Evolutionary conservation across 2,113 vertebrate species (phyloP), one percentile per base, ranked within the genome.

Genomic region (Panthera leo): DNA sequence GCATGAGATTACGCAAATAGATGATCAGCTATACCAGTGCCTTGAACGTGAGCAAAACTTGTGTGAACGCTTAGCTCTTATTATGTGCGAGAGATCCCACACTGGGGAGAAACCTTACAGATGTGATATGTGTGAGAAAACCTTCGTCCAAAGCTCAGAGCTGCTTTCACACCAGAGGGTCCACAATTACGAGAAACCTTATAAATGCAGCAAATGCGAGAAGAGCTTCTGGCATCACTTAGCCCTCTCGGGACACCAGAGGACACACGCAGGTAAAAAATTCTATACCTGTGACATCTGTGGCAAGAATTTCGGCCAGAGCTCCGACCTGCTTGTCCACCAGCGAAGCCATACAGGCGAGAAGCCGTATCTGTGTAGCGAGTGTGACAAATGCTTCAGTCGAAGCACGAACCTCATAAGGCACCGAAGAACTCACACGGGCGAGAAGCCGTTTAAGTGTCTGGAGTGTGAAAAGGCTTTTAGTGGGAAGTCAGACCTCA

Each of bases 351-450:
- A 98, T 70, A 97, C 98, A 15, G 98, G 98, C 2, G 98, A 98
- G 91, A 98, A 98, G 51, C 97, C 98, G 0, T 98, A 98, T 29
- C 73, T 98, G 2, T 98, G 98, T 82, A 97, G 86, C 12, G 97
- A 98, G 73, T 98, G 98, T 95, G 98, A 97, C 31, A 98, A 98
- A 63, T 97, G 98, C n/a, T 98, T 98, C 85, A 98, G 98, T 42
- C 94, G 97, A 36, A 98, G 97, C 58, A 98, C 97, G 63, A 98
- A 98, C 95, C 97, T 98, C 63, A 97, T 97, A 82, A 93, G 97
- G 48, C 98, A 98, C 93, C 92, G 97, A 78, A 96, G 97, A 96
- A 98, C 97, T 78, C 98, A 98, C 88, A 97, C 97, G 4, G 98
- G 96, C 3, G 97, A 98, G 87, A 98, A 98, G 51, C 97, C 94